Evolutionary conservation across 2,113 vertebrate genomes (phyloP), one percentile per base, ranked within the genome.

Genomic region (Cyprinodon tularosa): DNA sequence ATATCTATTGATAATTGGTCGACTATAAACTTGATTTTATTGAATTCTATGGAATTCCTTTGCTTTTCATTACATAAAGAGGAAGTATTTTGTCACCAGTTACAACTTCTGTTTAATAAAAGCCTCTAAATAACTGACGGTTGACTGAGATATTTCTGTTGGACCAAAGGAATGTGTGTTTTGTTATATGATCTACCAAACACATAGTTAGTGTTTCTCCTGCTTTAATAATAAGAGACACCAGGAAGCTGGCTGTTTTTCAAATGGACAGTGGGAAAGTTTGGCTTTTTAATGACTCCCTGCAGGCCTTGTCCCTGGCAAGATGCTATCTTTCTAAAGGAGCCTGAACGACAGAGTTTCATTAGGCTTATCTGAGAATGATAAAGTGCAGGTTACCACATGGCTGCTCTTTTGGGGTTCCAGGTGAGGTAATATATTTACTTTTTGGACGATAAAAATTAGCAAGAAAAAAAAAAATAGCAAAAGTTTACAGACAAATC

Each of bases 331-430:
- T 2, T 37, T 69, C 29, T 17, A 3, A 62, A 11, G 60, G 68
- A 71, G 59, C n/a, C 72, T 37, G 47, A 78, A 48, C 7, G 4
- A 61, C 48, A 0, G 50, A 77, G 7, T 39, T 48, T 68, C 66
- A 61, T 72, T 78, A 62, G 1, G 17, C 80, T 78, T 68, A 78
- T 85, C 77, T 83, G 71, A 78, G 66, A 44, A 73, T 12, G 81
- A 85, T 81, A 77, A 81, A 78, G 59, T 47, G 37, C 65, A 11
- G 5, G 3, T 17, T 20, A 76, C 70, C 76, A 48, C 42, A 10
- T 2, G 22, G 64, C 37, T 66, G 44, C 60, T 63, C 4, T 0
- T 68, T 29, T 48, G 40, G 37, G 61, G 53, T 75, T 29, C 47
- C 62, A 66, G 65, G 78, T 72, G 80, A 85, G 66, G 82, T 57